Evolutionary conservation across 2,888 invertebrate genomes (phyloP).

Genomic region (Uropetala carovei): DNA sequence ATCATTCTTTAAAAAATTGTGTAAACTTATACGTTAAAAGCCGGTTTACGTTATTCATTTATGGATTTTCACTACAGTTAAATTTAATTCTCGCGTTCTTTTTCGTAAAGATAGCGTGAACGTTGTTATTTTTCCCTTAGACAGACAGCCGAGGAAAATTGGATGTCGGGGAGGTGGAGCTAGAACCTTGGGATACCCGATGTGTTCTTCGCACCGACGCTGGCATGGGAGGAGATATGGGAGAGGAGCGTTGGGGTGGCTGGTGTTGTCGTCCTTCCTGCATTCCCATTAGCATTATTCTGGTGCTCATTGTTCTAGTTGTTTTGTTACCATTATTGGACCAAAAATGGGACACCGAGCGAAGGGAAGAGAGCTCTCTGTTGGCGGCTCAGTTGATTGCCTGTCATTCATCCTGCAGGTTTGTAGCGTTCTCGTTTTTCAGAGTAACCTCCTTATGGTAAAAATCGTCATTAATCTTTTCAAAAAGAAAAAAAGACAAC

Average conservation of each 20-base stretch:
- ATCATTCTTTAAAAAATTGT: too few species aligned
- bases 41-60: too few species aligned
- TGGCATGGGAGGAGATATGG: constrained; percentile 50
- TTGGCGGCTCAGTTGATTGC: constrained; percentile 74
- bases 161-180: constrained; percentile 77
- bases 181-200: constrained; percentile 87
- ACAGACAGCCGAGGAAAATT: constrained; percentile 61
- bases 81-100: too few species aligned
- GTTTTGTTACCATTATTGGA: constrained; percentile 86
- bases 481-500: not conserved
- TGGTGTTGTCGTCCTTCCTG: constrained; percentile 88
- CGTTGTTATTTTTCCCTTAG: constrained; percentile 18
- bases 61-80: too few species aligned
- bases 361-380: constrained; percentile 73
- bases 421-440: constrained; percentile 69
- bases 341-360: constrained; percentile 78
- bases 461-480: not conserved
- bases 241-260: constrained; percentile 73
- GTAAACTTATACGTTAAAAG: too few species aligned
- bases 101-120: not conserved
- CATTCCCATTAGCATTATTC: constrained; percentile 88
- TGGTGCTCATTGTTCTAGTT: constrained; percentile 87
- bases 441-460: too few species aligned
- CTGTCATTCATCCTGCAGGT: constrained; percentile 83
- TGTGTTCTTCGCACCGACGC: constrained; percentile 84